Evolutionary conservation across 2,113 vertebrate genomes (phyloP).

Genomic region (Mesocricetus auratus): DNA sequence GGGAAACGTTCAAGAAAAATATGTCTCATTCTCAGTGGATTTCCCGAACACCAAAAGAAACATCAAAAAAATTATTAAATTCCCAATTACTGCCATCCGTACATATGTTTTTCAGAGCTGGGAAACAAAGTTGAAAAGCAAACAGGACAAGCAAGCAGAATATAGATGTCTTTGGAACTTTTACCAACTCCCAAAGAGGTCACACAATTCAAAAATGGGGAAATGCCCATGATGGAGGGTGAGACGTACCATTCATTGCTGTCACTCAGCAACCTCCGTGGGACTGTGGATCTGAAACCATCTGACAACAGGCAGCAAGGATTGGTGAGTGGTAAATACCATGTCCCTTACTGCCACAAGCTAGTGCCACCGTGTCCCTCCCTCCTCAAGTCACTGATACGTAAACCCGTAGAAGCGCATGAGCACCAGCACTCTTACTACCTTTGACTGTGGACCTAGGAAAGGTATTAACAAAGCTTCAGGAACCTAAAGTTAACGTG

Average conservation of each 20-base stretch:
- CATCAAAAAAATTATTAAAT: conserved; percentile 78
- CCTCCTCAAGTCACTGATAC: background rate
- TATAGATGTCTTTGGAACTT: background rate
- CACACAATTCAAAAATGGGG: conserved; percentile 4
- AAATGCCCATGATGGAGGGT: background rate
- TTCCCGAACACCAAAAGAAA: conserved; percentile 58
- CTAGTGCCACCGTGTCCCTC: background rate
- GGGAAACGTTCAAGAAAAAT: conserved; percentile 66
- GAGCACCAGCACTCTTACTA: background rate
- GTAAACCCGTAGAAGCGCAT: background rate
- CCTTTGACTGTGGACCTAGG: background rate
- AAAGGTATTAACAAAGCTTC: background rate
- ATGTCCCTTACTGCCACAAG: background rate
- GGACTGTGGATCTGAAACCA: background rate
- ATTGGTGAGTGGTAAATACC: background rate
- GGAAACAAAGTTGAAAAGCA: conserved; percentile 68
- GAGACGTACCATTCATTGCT: background rate
- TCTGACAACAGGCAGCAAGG: background rate
- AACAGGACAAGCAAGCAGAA: background rate
- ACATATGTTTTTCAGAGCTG: conserved; percentile 58
- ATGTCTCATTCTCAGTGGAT: conserved; percentile 47
- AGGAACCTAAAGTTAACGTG: background rate
- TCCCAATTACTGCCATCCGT: conserved; percentile 64
- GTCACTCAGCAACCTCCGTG: background rate
- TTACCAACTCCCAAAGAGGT: conserved; percentile 45